Evolutionary conservation across 2,113 vertebrate species (phyloP), one percentile per base, ranked within the genome.

Genomic region (Pseudolaguvia tuberculata): DNA sequence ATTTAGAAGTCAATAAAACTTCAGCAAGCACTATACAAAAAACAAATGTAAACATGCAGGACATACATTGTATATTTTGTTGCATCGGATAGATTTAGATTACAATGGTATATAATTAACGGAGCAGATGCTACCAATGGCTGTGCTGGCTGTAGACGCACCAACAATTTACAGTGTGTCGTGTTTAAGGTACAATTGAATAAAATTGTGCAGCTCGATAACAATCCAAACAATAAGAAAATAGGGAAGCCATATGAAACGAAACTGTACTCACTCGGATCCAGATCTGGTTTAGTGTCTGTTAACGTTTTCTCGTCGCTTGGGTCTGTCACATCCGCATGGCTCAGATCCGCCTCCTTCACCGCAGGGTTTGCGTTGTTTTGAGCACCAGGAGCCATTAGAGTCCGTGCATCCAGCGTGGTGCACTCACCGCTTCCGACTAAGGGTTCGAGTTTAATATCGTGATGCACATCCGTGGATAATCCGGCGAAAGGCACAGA

Each of bases 391-490:
- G 94, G 93, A 88, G 95, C 90, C 89, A 95, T 92, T 86, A 95
- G 87, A 83, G 95, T 92, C 91, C 94, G 94, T 68, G 94, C 90
- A 89, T 95, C 94, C 89, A 95, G 91, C 88, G 94, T 92, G 84
- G 93, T 93, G 56, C 91, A 91, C 74, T 92, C 90, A 4, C 91
- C 92, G 86, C 90, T 92, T 66, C 93, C 93, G 86, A 93, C 81
- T 83, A 94, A 88, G 56, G 96, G 95, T 88, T 98, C 95, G 72
- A 94, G 93, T 91, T 98, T 99, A 84, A 97, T 93, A 86, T 94
- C 95, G 72, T 97, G 96, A 82, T 94, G 94, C 90, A 93, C 91
- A 87, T 92, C 85, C 83, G 96, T 91, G 72, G 95, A 90, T 88
- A 97, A 93, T 92, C 94, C 96, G 81, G 94, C 91, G 89, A 98